Evolutionary conservation across 2,797 vertebrate genomes (phyloP), one percentile per base, ranked within the genome.

Genomic region (Lepus oiostolus): DNA sequence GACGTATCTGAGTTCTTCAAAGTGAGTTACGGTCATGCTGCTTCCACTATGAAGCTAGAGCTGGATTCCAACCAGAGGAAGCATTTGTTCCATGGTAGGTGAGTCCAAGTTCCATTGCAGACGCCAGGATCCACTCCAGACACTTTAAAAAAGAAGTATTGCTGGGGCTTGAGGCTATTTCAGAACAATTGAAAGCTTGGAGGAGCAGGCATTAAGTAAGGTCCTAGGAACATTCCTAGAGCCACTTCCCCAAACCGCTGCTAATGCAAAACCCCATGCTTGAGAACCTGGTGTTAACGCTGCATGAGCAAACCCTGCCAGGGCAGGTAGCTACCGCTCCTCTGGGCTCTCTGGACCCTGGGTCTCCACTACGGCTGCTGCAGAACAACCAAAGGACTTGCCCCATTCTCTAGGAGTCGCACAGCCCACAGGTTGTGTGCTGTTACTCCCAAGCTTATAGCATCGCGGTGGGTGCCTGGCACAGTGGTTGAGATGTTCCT

Each of bases 111-210:
- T 90, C 58, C 30, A 12, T 16, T 47, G 58, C 79, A 72, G 60
- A 93, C 62, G 71, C 47, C 38, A 90, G 62, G 63, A 67, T 75
- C 22, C 35, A 32, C 5, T 26, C 54, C 50, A 11, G 62, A 28
- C 17, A n/a, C 28, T 21, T 92, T 38, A 52, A 85, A 91, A 80
- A 11, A 35, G 22, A 35, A 72, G 30, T 72, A 60, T 28, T 22
- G 67, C 32, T 75, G n/a, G 62, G 35, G n/a, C 91, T 85, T 47
- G n/a, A 88, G 75, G 65, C 50, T 32, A 52, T 81, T 63, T 94
- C 28, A 90, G 72, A 93, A 32, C 22, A 71, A 76, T 52, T 4
- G 13, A 9, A 60, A 47, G 62, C 16, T n/a, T 12, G 1, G 24
- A 52, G 47, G 11, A 24, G 54, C 1, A 4, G 52, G n/a, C 26